Evolutionary conservation across 1,140 invertebrate genomes (phyloP), one percentile per base, ranked within the genome.

Genomic region (Scylla paramamosain): DNA sequence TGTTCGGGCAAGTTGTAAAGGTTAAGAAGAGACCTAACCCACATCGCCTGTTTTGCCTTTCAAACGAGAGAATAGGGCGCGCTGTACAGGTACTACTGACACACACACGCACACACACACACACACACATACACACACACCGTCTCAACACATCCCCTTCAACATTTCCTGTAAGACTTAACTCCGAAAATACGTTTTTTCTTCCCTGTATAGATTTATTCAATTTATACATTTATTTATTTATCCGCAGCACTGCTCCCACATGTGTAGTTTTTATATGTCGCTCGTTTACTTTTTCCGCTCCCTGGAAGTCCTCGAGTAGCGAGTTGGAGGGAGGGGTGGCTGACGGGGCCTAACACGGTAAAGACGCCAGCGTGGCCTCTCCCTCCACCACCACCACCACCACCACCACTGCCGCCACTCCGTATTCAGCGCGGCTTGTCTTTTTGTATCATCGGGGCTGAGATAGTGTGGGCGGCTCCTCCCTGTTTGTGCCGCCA

Each of bases 91-190:
- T n/a, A 39, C 39, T 39, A 77, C 67, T 20, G 12, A 77, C 67
- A 77, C 67, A 77, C 67, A 77, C 67, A 67, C 59, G 20, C 59
- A 67, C 59, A 77, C 67, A 77, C 67, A 77, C 67, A 77, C 67
- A 77, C 67, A 77, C 67, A 77, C 67, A 77, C 67, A 77, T 8
- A 59, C 67, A n/a, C 67, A 77, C 20, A n/a, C 52, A 77, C 16
- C 67, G n/a, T n/a, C n/a, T n/a, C 20, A 77, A 77, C 20, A 77
- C 67, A 77, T 77, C 67, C 67, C 20, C 67, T 77, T 77, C 67
- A 77, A n/a, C 67, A n/a, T n/a, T 77, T n/a, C 67, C 67, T n/a
- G 0, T n/a, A 77, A n/a, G 67, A 77, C 20, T 77, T 20, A n/a
- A 12, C 20, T n/a, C 67, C 67, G 67, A n/a, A 77, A n/a, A 77